Evolutionary conservation across 1,140 invertebrate genomes (phyloP).

Genomic region (Aradophagus sp.): DNA sequence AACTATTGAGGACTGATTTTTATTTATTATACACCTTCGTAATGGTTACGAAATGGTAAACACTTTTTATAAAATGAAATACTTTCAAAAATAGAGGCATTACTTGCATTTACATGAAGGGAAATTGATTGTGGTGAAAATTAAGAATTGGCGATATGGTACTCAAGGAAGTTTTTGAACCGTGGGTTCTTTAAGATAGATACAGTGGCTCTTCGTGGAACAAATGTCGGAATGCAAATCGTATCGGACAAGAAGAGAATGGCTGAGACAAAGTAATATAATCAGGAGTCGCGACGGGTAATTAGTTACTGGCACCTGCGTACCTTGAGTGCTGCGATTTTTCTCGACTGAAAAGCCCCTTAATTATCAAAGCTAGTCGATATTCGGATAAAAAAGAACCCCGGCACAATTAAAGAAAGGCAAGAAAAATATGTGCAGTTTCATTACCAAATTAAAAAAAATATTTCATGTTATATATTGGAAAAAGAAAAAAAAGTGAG

Average conservation of each 20-base stretch:
- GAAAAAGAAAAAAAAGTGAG: too few relatives aligned
- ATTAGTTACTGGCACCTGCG: slow-evolving; percentile 58
- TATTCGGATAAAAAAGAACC: slow-evolving; percentile 36
- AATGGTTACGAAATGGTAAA: too few relatives aligned
- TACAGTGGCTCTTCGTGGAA: slow-evolving; percentile 39
- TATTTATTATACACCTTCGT: too few relatives aligned
- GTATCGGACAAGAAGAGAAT: slow-evolving; percentile 59
- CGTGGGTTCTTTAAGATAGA: slow-evolving; percentile 55
- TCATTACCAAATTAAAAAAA: too few relatives aligned
- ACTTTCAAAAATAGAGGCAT: slow-evolving; percentile 1
- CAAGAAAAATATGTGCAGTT: slow-evolving; percentile 11
- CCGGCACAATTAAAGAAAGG: slow-evolving; percentile 21
- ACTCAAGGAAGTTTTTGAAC: slow-evolving; percentile 47
- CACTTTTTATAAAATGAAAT: neutral
- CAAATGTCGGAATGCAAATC: slow-evolving; percentile 60
- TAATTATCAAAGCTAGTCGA: slow-evolving; percentile 55
- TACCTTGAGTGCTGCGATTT: slow-evolving; percentile 56
- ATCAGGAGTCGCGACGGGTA: slow-evolving; percentile 56
- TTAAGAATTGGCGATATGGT: slow-evolving; percentile 35
- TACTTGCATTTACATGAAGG: slow-evolving; percentile 2
- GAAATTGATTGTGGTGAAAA: slow-evolving; percentile 26
- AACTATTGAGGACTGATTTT: too few relatives aligned
- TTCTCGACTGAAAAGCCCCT: slow-evolving; percentile 55
- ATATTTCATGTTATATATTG: too few relatives aligned
- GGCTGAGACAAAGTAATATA: slow-evolving; percentile 58